These are phyloP conservation scores for Eristalis tenax DNA, from an alignment of 2,888 invertebrate species.

Conservation along the genomic window DNA sequence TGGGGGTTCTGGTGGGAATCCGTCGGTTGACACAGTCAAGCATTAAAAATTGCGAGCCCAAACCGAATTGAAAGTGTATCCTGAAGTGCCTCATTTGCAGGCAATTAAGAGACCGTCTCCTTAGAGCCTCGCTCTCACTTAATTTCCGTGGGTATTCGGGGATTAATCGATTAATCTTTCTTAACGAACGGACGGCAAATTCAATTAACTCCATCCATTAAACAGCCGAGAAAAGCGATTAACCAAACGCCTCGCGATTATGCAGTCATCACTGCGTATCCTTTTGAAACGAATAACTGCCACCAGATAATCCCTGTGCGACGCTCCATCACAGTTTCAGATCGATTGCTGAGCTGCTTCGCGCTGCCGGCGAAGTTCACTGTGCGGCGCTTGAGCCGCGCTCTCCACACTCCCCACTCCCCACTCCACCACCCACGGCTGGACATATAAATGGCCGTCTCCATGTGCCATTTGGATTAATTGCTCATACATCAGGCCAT, in stretches of 20 bases:
- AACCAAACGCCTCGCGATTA: background rate
- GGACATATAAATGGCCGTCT: conserved; percentile 45
- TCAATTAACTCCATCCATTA: background rate
- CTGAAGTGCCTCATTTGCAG: background rate
- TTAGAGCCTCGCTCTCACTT: background rate
- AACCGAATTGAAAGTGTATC: background rate
- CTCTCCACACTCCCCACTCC: background rate
- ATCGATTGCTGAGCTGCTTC: background rate
- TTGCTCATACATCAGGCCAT: conserved; percentile 33
- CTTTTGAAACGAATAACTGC: background rate
- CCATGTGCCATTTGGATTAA: conserved; percentile 55
- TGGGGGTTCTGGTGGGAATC: background rate
- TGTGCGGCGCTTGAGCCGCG: background rate
- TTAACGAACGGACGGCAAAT: background rate
- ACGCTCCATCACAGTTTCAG: background rate
- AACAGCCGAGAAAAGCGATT: background rate
- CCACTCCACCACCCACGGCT: background rate
- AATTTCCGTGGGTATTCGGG: background rate
- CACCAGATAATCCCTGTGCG: conserved; percentile 2
- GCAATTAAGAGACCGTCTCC: background rate
- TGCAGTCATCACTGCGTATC: background rate
- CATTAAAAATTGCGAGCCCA: background rate
- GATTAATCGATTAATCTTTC: background rate
- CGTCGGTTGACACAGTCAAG: background rate
- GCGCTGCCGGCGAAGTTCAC: background rate